These are phyloP conservation scores for Dissostichus mawsoni DNA, from an alignment of 2,113 vertebrate species.

Conservation along the genomic window DNA sequence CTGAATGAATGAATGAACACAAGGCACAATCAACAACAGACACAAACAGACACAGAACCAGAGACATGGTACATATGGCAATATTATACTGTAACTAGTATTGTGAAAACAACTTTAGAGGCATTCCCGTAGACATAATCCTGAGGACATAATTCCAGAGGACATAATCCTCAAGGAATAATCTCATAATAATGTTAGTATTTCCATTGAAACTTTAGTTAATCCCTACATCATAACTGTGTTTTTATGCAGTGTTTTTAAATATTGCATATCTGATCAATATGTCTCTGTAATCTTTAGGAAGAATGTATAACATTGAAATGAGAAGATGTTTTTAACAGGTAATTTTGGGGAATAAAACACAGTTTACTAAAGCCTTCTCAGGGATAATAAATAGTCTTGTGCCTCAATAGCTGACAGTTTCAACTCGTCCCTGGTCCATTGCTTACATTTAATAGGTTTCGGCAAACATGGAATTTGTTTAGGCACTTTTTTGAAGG, in stretches of 20 bases:
- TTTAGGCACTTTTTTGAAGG: slow-evolving; percentile 21
- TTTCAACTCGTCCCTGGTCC: slow-evolving; percentile 17
- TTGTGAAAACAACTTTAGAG: too few relatives aligned
- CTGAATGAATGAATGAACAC: too few relatives aligned
- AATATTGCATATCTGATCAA: neutral
- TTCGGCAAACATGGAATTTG: slow-evolving; percentile 14
- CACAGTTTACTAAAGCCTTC: slow-evolving; percentile 2
- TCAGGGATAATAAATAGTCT: slow-evolving; percentile 20
- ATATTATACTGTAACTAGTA: too few relatives aligned
- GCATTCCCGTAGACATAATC: too few relatives aligned
- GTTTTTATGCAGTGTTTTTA: neutral
- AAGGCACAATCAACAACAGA: too few relatives aligned
- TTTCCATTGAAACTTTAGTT: neutral
- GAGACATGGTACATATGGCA: too few relatives aligned
- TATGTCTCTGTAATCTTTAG: neutral
- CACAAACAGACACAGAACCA: too few relatives aligned
- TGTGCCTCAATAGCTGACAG: slow-evolving; percentile 4
- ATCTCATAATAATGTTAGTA: neutral
- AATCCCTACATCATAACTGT: slow-evolving; percentile 7
- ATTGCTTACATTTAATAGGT: slow-evolving; percentile 20
- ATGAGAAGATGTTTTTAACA: neutral
- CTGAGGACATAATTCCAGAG: too few relatives aligned
- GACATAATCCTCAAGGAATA: too few relatives aligned
- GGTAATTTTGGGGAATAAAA: neutral
- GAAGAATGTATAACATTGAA: neutral